These are phyloP conservation scores for Melanogrammus aeglefinus DNA, from an alignment of 2,797 vertebrate genomes.

Conservation along the genomic window DNA sequence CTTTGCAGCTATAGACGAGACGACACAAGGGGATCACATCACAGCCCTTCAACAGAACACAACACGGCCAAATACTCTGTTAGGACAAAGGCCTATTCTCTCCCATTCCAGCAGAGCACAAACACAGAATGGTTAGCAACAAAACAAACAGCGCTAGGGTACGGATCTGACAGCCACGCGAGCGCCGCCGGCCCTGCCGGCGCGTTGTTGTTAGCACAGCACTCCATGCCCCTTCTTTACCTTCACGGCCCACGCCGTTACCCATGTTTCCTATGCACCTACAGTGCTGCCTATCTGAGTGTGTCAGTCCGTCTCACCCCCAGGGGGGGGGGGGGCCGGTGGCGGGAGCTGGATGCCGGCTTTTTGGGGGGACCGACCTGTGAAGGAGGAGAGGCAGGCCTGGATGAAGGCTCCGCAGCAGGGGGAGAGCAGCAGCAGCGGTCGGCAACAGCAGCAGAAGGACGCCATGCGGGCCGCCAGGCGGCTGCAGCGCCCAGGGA, in stretches of 20 bases:
- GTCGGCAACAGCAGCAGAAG: conserved; percentile 61
- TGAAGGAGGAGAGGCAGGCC: conserved; percentile 77
- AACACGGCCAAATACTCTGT: conserved; percentile 52
- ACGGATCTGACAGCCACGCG: conserved; percentile 38
- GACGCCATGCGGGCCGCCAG: conserved; percentile 71
- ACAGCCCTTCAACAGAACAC: conserved; percentile 31
- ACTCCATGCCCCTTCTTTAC: conserved; percentile 65
- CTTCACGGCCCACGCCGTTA: conserved; percentile 75
- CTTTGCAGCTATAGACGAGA: conserved; percentile 6
- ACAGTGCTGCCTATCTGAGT: conserved; percentile 53
- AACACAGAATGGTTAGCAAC: conserved; percentile 56
- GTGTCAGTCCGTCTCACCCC: conserved; percentile 56
- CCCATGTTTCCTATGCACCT: conserved; percentile 68
- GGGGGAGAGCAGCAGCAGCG: conserved; percentile 66
- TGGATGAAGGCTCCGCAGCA: conserved; percentile 72
- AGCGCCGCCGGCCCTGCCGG: not conserved
- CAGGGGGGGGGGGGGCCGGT: conserved; percentile 50
- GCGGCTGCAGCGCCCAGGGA: conserved; percentile 57
- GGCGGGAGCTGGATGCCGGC: conserved; percentile 45
- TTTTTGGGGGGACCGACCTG: conserved; percentile 75
- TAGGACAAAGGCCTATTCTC: conserved; percentile 60
- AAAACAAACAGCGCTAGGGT: conserved; percentile 26
- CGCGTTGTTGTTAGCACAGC: conserved; percentile 26
- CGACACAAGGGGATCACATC: conserved; percentile 28
- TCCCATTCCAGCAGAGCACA: conserved; percentile 42